Percentiles rank a stretch among this genome's conserved stretches.
These are phyloP conservation scores for Palaemon carinicauda DNA, from an alignment of 1,140 invertebrate genomes.

Conservation along the genomic window DNA sequence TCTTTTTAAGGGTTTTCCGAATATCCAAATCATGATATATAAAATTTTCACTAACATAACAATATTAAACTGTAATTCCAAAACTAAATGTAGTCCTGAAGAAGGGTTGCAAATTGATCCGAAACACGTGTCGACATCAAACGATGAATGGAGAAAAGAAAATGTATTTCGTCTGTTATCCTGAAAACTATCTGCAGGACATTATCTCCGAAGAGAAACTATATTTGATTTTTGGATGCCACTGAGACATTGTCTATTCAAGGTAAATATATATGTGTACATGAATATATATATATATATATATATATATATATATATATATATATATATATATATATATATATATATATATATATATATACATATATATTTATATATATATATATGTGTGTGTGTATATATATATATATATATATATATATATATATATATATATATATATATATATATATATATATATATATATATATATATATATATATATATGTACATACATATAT, in stretches of 20 bases:
- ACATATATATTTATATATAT: conserved; percentile 13
- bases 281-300: not conserved
- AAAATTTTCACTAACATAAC: not conserved
- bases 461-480: conserved; percentile 16
- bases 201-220: too few species aligned
- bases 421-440: conserved; percentile 19
- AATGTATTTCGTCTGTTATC: too few species aligned
- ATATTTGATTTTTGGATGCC: too few species aligned
- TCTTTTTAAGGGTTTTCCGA: too few species aligned
- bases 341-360: conserved; percentile 19
- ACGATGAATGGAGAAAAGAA: too few species aligned
- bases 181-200: too few species aligned
- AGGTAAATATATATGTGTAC: not conserved
- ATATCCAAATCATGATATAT: not conserved
- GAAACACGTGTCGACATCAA: too few species aligned
- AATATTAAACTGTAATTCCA: not conserved
- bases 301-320: not conserved
- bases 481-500: conserved; percentile 10
- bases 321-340: conserved; percentile 15
- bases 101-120: too few species aligned
- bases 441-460: conserved; percentile 19
- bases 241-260: not conserved
- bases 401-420: conserved; percentile 19
- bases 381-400: conserved; percentile 3
- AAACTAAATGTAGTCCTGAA: too few species aligned